Evolutionary conservation across 2,888 invertebrate species (phyloP), one percentile per base, ranked within the genome.

Genomic region (Aethes cnicana): DNA sequence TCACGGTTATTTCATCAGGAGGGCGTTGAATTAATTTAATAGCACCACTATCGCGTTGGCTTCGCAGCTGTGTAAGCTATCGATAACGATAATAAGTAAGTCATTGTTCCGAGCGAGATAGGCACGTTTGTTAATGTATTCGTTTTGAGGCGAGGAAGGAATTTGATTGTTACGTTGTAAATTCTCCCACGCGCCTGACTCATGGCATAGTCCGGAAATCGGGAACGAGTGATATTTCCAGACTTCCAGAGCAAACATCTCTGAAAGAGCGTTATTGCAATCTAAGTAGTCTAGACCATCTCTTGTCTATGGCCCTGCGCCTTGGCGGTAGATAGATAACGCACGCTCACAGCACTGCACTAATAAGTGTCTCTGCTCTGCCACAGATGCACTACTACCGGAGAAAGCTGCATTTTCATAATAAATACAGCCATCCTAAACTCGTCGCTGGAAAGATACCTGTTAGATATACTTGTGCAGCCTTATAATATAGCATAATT

Each of bases 41-140:
- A 69, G 70, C 70, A 66, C 65, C 68, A 71, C 66, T 61, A 69
- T 69, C 66, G 64, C 63, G 59, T 54, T 61, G 58, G 43, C 50
- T 61, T 53, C 63, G 70, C 82, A 83, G 80, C 81, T 84, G 81
- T 77, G 75, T 75, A 77, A 81, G 71, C 74, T 75, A 73, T 73
- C 67, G 81, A 77, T 79, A 78, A 77, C 69, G 66, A 55, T 64
- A 39, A 46, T 75, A 67, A 81, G 78, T 77, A 79, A 74, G 68
- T 72, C 74, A 76, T 80, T 81, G 79, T 79, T 80, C 71, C 65
- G 58, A 64, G 58, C 66, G 58, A 64, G 44, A 46, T 39, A 39
- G 25, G 16, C 23, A 37, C 25, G 23, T 50, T 44, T 25, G 44
- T 42, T 35, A 30, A 37, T 33, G 32, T 54, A 37, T 28, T 53